Percentiles rank a stretch among this genome's conserved stretches.
Evolutionary conservation across 2,113 vertebrate species (phyloP).

Genomic region (Pelecanus crispus): DNA sequence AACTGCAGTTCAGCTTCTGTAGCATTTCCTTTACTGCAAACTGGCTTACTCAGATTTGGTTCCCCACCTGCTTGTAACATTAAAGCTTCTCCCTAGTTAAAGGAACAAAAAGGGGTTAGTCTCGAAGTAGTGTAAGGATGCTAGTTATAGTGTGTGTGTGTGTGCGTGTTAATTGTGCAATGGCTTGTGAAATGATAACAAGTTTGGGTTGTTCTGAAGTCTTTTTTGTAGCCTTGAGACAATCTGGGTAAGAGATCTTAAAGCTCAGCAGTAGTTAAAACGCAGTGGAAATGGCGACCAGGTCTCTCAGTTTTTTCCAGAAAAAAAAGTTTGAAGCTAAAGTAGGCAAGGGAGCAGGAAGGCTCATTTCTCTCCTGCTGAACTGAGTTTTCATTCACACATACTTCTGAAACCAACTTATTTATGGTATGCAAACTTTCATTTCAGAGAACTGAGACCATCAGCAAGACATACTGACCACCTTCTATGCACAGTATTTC

Average conservation of each 20-base stretch:
- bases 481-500: conserved; percentile 1
- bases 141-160: neutral
- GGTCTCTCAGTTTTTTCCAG: neutral
- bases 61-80: neutral
- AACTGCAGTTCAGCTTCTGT: neutral
- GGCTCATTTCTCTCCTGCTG: neutral
- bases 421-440: neutral
- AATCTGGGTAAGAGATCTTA: neutral
- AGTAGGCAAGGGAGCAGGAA: neutral
- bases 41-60: neutral
- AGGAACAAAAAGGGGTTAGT: neutral
- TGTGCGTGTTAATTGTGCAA: neutral
- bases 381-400: neutral
- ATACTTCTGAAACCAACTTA: neutral
- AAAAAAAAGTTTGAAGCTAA: neutral
- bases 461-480: neutral
- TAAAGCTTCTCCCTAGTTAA: neutral
- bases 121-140: neutral
- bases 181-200: neutral
- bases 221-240: neutral
- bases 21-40: neutral
- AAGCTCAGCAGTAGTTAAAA: neutral
- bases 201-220: neutral
- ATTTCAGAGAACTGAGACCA: neutral
- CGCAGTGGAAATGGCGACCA: neutral